Evolutionary conservation across 2,888 invertebrate species (phyloP).

Genomic region (Luperina testacea): DNA sequence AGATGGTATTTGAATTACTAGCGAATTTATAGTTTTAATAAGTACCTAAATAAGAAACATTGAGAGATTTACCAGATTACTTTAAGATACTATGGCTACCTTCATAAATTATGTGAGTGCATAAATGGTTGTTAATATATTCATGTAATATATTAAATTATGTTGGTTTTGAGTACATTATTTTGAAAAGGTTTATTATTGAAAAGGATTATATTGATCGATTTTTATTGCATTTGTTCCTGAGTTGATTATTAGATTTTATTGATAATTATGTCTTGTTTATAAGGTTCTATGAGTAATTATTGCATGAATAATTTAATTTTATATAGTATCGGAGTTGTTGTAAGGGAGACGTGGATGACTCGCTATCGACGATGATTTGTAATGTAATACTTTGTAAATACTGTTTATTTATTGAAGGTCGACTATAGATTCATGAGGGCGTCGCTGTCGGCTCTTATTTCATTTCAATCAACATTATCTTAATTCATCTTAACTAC

Average conservation of each 20-base stretch:
- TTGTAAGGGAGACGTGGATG: slow-evolving; percentile 82
- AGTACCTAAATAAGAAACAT: slow-evolving; percentile 82
- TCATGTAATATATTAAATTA: slow-evolving; percentile 86
- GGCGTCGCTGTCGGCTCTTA: slow-evolving; percentile 19
- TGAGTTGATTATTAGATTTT: slow-evolving; percentile 90
- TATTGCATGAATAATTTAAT: slow-evolving; percentile 86
- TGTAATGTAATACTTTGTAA: slow-evolving; percentile 61
- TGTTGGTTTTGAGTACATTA: slow-evolving; percentile 84
- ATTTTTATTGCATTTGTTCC: slow-evolving; percentile 90
- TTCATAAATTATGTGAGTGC: slow-evolving; percentile 84
- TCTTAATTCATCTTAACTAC: slow-evolving; percentile 31
- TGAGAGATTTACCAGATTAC: slow-evolving; percentile 89
- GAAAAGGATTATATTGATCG: slow-evolving; percentile 83
- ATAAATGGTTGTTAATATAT: slow-evolving; percentile 89
- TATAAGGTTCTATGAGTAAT: slow-evolving; percentile 82
- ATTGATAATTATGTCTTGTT: slow-evolving; percentile 84
- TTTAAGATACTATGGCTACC: slow-evolving; percentile 88
- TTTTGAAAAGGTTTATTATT: slow-evolving; percentile 84
- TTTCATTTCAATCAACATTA: slow-evolving; percentile 36
- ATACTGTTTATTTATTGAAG: slow-evolving; percentile 69
- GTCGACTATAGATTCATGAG: slow-evolving; percentile 20
- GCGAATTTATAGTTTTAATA: slow-evolving; percentile 89
- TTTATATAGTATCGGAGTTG: slow-evolving; percentile 77
- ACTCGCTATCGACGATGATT: slow-evolving; percentile 34
- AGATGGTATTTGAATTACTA: slow-evolving; percentile 89